Evolutionary conservation across 2,888 invertebrate species (phyloP).

Genomic region (Pantelozetes paolii): DNA sequence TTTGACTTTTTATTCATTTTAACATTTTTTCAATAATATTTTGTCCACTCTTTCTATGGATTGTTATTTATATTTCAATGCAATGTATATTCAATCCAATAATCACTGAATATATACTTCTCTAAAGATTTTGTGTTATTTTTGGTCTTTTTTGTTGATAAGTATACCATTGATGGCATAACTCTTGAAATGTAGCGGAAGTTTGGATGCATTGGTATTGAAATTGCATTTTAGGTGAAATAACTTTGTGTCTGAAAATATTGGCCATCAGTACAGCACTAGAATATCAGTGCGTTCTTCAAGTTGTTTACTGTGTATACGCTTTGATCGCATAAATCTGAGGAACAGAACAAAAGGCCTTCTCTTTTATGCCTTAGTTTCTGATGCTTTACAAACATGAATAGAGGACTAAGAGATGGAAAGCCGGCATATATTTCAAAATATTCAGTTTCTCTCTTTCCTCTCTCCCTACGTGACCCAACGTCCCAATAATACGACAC

Average conservation of each 20-base stretch:
- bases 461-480: conserved; percentile 22
- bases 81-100: conserved; percentile 2
- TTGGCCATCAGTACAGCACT: conserved; percentile 21
- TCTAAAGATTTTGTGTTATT: conserved; percentile 7
- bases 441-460: conserved; percentile 26
- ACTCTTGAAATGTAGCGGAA: conserved; percentile 32
- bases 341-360: conserved; percentile 21
- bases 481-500: conserved; percentile 29
- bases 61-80: background rate
- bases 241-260: conserved; percentile 21
- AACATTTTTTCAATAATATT: conserved; percentile 10
- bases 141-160: conserved; percentile 29
- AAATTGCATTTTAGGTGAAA: conserved; percentile 8
- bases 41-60: conserved; percentile 2
- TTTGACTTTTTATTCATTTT: conserved; percentile 7
- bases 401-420: conserved; percentile 11
- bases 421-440: background rate
- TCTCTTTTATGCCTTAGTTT: conserved; percentile 28
- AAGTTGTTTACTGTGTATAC: conserved; percentile 32
- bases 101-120: background rate
- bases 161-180: conserved; percentile 24
- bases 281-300: conserved; percentile 12
- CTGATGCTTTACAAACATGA: conserved; percentile 33
- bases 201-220: background rate
- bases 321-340: conserved; percentile 27